phyloP scores from a whole-genome alignment of 2,113 vertebrate genomes.

The Gracilinanus agilis region DNA sequence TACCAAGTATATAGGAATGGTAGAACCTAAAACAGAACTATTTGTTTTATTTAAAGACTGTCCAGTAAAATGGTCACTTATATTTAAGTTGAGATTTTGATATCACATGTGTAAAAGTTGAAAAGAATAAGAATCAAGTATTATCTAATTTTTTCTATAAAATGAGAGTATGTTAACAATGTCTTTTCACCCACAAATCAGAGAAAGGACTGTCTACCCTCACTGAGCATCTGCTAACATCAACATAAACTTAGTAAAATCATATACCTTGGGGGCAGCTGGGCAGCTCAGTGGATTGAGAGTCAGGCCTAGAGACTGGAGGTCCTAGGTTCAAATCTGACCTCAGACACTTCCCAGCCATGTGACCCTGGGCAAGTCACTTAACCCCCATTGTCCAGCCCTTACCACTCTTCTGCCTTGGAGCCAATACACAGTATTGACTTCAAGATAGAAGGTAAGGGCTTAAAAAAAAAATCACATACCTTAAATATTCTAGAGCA shows the following conservation, averaged over 20 bases:
- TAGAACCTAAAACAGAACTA: conserved; percentile 42
- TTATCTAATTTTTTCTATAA: neutral
- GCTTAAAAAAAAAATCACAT: neutral
- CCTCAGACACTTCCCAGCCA: no score
- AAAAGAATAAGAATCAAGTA: neutral
- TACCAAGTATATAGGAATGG: conserved; percentile 33
- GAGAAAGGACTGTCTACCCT: neutral
- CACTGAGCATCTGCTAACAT: neutral
- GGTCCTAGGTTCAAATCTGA: no score
- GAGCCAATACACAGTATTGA: no score
- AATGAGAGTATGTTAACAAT: neutral
- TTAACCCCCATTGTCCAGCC: no score
- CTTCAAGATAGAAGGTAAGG: no score
- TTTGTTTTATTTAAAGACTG: conserved; percentile 2
- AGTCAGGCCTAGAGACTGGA: no score
- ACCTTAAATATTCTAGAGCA: neutral
- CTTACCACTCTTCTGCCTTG: no score
- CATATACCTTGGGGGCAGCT: no score
- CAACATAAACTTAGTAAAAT: neutral
- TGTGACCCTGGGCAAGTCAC: no score
- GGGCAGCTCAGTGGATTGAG: no score
- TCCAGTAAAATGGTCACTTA: neutral
- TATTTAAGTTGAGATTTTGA: neutral
- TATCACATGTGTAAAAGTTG: neutral
- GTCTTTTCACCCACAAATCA: neutral